Evolutionary conservation across 1,140 invertebrate species (phyloP).

Genomic region (Drosophila repleta): DNA sequence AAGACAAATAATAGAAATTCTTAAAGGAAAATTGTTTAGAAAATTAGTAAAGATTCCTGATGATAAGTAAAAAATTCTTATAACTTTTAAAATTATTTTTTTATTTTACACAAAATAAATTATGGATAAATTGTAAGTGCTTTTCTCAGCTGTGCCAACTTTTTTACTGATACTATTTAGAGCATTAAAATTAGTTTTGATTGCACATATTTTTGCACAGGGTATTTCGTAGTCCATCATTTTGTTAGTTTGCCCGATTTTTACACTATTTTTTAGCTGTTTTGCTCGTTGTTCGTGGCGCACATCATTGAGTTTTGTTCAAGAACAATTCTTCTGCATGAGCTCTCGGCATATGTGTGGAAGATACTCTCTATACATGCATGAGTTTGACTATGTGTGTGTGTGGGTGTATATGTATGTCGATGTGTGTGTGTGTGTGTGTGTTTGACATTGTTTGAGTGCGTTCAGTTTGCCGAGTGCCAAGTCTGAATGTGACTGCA

Average conservation of each 20-base stretch:
- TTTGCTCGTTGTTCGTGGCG: conserved; percentile 36
- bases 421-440: conserved; percentile 13
- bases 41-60: too few relatives aligned
- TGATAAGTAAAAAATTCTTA: too few relatives aligned
- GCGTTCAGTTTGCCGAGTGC: conserved; percentile 16
- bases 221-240: background rate
- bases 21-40: too few relatives aligned
- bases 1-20: too few relatives aligned
- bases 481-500: conserved; percentile 28
- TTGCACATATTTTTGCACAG: background rate
- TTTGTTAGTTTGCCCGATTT: background rate
- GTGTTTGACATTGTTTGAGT: conserved; percentile 38
- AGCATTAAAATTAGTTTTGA: too few relatives aligned
- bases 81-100: too few relatives aligned
- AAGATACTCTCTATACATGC: conserved; percentile 2
- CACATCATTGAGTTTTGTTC: conserved; percentile 51
- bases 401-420: conserved; percentile 8
- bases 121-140: too few relatives aligned
- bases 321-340: conserved; percentile 47
- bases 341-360: conserved; percentile 8
- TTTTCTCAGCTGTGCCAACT: too few relatives aligned
- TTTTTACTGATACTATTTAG: too few relatives aligned
- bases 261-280: conserved; percentile 19
- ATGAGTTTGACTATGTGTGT: conserved; percentile 9
- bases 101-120: too few relatives aligned